These are phyloP conservation scores for Argyrosomus regius DNA, from an alignment of 2,797 vertebrate genomes.

Conservation along the genomic window DNA sequence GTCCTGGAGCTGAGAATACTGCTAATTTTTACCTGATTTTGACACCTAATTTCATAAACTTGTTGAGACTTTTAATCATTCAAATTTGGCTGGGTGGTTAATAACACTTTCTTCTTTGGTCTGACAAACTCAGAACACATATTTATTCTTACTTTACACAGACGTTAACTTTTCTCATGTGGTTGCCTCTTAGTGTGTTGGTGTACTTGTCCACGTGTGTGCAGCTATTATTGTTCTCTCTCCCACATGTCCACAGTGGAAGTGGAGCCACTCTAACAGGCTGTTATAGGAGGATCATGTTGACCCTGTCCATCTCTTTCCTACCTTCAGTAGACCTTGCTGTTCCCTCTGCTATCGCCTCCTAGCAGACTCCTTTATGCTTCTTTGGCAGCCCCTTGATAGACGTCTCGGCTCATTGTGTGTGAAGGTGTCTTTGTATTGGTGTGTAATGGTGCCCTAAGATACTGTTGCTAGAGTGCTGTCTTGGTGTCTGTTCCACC, in stretches of 20 bases:
- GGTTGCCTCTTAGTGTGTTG: not conserved
- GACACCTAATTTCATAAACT: too few species aligned
- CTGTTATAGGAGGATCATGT: conserved; percentile 29
- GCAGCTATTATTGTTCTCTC: conserved; percentile 8
- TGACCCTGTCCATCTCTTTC: conserved; percentile 50
- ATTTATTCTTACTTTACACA: too few species aligned
- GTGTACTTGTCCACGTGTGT: not conserved
- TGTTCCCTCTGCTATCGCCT: conserved; percentile 44
- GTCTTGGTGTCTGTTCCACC: conserved; percentile 70
- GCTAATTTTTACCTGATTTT: too few species aligned
- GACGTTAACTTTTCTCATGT: not conserved
- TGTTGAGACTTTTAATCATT: too few species aligned
- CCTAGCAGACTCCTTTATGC: conserved; percentile 57
- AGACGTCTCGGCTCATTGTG: conserved; percentile 67
- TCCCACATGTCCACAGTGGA: conserved; percentile 16
- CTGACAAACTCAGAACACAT: too few species aligned
- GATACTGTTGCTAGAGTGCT: conserved; percentile 68
- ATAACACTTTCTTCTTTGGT: too few species aligned
- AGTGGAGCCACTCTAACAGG: conserved; percentile 31
- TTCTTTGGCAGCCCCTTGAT: conserved; percentile 62
- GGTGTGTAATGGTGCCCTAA: conserved; percentile 64
- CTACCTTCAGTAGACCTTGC: conserved; percentile 25
- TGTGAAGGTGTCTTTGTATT: conserved; percentile 72
- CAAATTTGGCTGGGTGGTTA: too few species aligned
- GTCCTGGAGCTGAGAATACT: not conserved